Percentiles rank a stretch among this genome's conserved stretches.
phyloP scores from a whole-genome alignment of 2,888 invertebrate species.

The Protophormia terraenovae region DNA sequence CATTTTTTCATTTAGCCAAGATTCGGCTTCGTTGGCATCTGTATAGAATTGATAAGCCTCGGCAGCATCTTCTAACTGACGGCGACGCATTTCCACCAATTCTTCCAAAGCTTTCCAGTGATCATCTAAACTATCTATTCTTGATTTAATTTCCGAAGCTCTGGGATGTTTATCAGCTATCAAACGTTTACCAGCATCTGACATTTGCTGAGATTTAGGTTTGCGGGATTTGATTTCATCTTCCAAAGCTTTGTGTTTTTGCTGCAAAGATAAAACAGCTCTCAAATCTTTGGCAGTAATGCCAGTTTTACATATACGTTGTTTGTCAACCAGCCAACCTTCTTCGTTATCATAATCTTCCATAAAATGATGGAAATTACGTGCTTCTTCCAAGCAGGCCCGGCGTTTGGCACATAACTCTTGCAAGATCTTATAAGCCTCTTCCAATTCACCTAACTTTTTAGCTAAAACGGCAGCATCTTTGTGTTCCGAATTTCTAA shows the following conservation, averaged over 20 bases:
- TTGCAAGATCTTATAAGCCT: conserved; percentile 87
- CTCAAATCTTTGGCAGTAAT: conserved; percentile 96
- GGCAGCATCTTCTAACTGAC: conserved; percentile 91
- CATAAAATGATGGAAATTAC: conserved; percentile 96
- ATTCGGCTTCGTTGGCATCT: conserved; percentile 98
- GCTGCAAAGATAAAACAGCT: conserved; percentile 93
- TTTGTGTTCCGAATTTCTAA: conserved; percentile 83
- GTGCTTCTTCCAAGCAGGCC: conserved; percentile 93
- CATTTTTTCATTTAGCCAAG: conserved; percentile 98
- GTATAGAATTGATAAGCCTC: conserved; percentile 98
- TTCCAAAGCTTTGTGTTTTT: conserved; percentile 94
- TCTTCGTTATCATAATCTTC: conserved; percentile 99
- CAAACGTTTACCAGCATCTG: conserved; percentile 86
- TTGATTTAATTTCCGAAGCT: conserved; percentile 89
- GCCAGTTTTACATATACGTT: conserved; percentile 95
- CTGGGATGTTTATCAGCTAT: conserved; percentile 92
- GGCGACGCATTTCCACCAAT: conserved; percentile 87
- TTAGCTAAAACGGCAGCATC: conserved; percentile 85
- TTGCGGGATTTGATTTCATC: conserved; percentile 91
- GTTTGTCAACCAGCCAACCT: conserved; percentile 97
- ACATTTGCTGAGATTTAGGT: conserved; percentile 87
- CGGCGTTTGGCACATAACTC: conserved; percentile 85
- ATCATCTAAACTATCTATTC: conserved; percentile 89
- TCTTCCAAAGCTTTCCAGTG: conserved; percentile 96
- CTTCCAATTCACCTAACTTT: conserved; percentile 88